These are phyloP conservation scores for Galeopsomyia nigrocyanea DNA, from an alignment of 2,888 invertebrate species.

Conservation along the genomic window DNA sequence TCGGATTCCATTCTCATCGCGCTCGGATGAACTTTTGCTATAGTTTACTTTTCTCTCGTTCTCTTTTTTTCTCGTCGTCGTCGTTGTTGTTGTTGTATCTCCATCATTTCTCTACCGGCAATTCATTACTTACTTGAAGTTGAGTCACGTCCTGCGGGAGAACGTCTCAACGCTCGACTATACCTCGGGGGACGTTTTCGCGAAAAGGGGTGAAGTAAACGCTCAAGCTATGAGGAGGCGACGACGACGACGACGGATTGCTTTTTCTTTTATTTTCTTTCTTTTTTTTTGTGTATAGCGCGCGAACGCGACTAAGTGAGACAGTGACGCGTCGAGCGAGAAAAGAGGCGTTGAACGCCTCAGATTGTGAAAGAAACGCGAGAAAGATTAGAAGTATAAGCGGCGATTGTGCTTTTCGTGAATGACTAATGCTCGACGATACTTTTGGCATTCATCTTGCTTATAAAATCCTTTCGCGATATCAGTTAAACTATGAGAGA, in stretches of 20 bases:
- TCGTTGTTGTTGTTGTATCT: neutral
- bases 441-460: no score
- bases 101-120: slow-evolving; percentile 50
- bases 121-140: slow-evolving; percentile 57
- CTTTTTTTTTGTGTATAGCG: no score
- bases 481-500: no score
- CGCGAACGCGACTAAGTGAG: no score
- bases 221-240: slow-evolving; percentile 3
- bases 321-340: no score
- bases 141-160: slow-evolving; percentile 53
- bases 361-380: no score
- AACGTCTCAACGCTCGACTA: slow-evolving; percentile 10
- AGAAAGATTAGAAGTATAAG: no score
- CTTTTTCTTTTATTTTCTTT: slow-evolving; percentile 11
- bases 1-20: slow-evolving; percentile 24
- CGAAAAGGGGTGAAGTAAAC: slow-evolving; percentile 14
- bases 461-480: no score
- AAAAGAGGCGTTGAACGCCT: no score
- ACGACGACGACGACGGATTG: neutral
- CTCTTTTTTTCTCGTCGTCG: slow-evolving; percentile 25
- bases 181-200: slow-evolving; percentile 48
- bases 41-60: slow-evolving; percentile 26
- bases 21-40: neutral
- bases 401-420: no score
- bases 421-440: no score